A percentile compares a stretch with the other conserved stretches of the same genome.
phyloP scores from a whole-genome alignment of 1,140 invertebrate species.

The Onthophagus taurus region DNA sequence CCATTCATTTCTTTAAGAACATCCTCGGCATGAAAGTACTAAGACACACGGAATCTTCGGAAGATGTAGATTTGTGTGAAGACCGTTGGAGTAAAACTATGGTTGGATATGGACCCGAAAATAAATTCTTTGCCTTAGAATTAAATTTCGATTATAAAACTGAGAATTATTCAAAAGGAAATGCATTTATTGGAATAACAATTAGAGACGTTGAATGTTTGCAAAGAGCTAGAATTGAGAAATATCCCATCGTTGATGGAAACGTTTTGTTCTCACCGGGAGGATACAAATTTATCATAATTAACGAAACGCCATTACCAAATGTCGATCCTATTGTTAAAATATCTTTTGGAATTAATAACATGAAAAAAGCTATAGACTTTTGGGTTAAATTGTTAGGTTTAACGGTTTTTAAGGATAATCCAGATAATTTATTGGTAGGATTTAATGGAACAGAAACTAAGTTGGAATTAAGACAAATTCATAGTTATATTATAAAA shows the following conservation, averaged over 20 bases:
- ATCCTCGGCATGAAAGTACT: conserved; percentile 93
- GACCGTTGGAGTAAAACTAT: conserved; percentile 99
- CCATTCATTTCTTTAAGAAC: conserved; percentile 79
- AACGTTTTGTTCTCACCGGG: conserved; percentile 69
- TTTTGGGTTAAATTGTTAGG: conserved; percentile 77
- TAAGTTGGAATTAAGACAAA: conserved; percentile 64
- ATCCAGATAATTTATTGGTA: conserved; percentile 49
- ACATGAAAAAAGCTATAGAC: conserved; percentile 62
- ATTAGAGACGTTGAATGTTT: conserved; percentile 70
- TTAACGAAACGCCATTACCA: conserved; percentile 56
- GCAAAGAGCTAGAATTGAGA: conserved; percentile 55
- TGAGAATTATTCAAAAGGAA: conserved; percentile 70
- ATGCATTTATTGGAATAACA: conserved; percentile 84
- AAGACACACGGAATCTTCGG: conserved; percentile 93
- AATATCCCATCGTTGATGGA: conserved; percentile 48
- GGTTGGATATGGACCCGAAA: conserved; percentile 95
- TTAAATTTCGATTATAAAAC: conserved; percentile 97
- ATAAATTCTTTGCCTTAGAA: conserved; percentile 91
- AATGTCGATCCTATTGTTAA: conserved; percentile 73
- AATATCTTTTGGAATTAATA: conserved; percentile 68
- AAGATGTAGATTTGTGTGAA: conserved; percentile 96
- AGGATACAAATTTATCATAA: conserved; percentile 80
- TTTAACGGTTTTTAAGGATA: conserved; percentile 59
- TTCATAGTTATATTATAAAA: conserved; percentile 62
- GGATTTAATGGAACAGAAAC: conserved; percentile 66